A percentile compares a stretch with the other conserved stretches of the same genome.
phyloP scores from a whole-genome alignment of 1,140 invertebrate species.

The Adoxophyes honmai region DNA sequence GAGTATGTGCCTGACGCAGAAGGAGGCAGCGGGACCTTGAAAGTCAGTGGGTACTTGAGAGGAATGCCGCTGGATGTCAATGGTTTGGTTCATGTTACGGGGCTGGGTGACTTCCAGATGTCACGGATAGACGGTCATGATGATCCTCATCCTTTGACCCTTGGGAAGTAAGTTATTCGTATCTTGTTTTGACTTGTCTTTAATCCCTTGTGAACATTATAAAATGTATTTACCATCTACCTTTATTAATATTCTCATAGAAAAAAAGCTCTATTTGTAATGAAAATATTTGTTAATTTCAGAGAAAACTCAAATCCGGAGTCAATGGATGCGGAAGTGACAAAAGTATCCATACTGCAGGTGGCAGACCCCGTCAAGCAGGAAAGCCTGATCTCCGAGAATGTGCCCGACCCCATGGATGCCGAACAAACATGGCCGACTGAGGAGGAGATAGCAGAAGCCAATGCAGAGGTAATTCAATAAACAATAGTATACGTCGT shows the following conservation, averaged over 20 bases:
- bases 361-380: constrained; percentile 83
- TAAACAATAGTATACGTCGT: too few relatives aligned
- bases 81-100: constrained; percentile 92
- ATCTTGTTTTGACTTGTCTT: too few relatives aligned
- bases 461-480: constrained; percentile 80
- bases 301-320: constrained; percentile 49
- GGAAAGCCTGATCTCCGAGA: constrained; percentile 88
- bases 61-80: constrained; percentile 91
- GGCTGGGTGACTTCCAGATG: constrained; percentile 95
- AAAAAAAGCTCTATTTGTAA: too few relatives aligned
- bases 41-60: constrained; percentile 91
- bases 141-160: constrained; percentile 87
- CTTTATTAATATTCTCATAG: too few relatives aligned
- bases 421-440: constrained; percentile 98
- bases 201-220: too few relatives aligned
- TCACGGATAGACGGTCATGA: constrained; percentile 84
- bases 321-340: constrained; percentile 57
- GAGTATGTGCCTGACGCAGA: constrained; percentile 81
- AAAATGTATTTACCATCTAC: too few relatives aligned
- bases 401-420: constrained; percentile 93
- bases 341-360: constrained; percentile 78
- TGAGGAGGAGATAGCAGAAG: constrained; percentile 90
- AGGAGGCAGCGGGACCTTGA: constrained; percentile 84
- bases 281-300: not conserved
- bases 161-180: constrained; percentile 57